Percentiles rank a stretch among this genome's conserved stretches.
phyloP scores from a whole-genome alignment of 2,797 vertebrate genomes.

The Aplochiton taeniatus region DNA sequence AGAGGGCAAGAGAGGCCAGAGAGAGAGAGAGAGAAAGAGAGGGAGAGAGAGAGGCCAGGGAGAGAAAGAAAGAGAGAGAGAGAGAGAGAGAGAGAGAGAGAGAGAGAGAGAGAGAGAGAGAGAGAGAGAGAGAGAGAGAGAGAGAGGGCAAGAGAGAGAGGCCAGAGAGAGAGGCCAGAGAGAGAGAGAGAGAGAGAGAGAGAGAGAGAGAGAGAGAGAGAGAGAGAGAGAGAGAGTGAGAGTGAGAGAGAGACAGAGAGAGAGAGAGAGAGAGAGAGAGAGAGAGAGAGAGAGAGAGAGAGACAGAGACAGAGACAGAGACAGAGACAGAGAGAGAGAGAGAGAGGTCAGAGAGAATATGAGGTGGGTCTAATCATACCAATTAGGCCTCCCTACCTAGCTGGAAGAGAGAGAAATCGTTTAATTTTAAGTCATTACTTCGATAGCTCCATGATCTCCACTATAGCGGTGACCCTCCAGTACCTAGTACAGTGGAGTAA shows the following conservation, averaged over 20 bases:
- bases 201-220: conserved; percentile 4
- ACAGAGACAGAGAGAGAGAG: background rate
- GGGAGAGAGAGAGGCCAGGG: background rate
- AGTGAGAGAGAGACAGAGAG: too few relatives aligned
- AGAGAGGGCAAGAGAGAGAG: too few relatives aligned
- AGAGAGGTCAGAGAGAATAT: background rate
- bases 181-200: background rate
- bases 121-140: background rate
- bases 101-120: conserved; percentile 2
- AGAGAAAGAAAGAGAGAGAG: background rate
- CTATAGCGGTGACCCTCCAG: too few relatives aligned
- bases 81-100: background rate
- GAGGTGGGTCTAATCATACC: too few relatives aligned
- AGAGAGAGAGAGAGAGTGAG: background rate
- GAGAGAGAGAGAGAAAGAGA: conserved; percentile 4
- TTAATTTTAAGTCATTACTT: background rate
- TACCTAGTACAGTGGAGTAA: too few relatives aligned
- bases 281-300: background rate
- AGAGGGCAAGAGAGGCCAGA: background rate
- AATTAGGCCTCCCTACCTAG: too few relatives aligned
- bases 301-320: conserved; percentile 1
- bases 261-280: conserved; percentile 4
- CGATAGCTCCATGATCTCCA: too few relatives aligned
- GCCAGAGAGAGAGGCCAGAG: conserved; percentile 4
- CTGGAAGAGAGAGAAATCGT: background rate